These are phyloP conservation scores for Netelia virgata DNA, from an alignment of 2,888 invertebrate genomes.

Conservation along the genomic window DNA sequence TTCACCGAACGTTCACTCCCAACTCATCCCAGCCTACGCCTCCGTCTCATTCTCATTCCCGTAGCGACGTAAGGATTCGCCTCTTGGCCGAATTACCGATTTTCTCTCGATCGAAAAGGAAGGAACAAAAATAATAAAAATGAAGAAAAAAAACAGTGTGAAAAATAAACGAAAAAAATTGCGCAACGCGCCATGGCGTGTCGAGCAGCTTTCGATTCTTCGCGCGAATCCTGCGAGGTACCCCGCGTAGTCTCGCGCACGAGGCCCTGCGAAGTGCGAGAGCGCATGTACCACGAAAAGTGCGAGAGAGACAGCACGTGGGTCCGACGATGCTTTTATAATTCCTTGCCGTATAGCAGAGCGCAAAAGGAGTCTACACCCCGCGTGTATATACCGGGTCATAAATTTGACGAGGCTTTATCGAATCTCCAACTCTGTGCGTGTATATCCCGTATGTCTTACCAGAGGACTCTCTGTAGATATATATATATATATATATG, in stretches of 20 bases:
- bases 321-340: slow-evolving; percentile 30
- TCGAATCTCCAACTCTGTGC: slow-evolving; percentile 51
- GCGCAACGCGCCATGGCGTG: slow-evolving; percentile 28
- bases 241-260: neutral
- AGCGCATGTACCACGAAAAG: neutral
- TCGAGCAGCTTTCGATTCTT: slow-evolving; percentile 52
- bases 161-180: slow-evolving; percentile 25
- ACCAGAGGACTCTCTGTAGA: neutral
- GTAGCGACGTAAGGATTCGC: slow-evolving; percentile 19
- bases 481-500: too few relatives aligned
- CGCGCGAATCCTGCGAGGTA: slow-evolving; percentile 5
- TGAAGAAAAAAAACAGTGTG: neutral
- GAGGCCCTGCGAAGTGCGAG: neutral
- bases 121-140: neutral
- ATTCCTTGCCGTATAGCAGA: slow-evolving; percentile 33
- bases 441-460: slow-evolving; percentile 18
- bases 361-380: slow-evolving; percentile 29
- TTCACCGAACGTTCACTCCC: slow-evolving; percentile 28
- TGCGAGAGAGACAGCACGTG: slow-evolving; percentile 21
- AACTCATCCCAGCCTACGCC: neutral
- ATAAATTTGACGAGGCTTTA: slow-evolving; percentile 59
- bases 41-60: slow-evolving; percentile 7
- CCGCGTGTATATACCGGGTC: slow-evolving; percentile 24
- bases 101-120: slow-evolving; percentile 16
- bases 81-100: slow-evolving; percentile 44